Evolutionary conservation across 2,797 vertebrate genomes (phyloP).

Genomic region (Neostethus bicornis): DNA sequence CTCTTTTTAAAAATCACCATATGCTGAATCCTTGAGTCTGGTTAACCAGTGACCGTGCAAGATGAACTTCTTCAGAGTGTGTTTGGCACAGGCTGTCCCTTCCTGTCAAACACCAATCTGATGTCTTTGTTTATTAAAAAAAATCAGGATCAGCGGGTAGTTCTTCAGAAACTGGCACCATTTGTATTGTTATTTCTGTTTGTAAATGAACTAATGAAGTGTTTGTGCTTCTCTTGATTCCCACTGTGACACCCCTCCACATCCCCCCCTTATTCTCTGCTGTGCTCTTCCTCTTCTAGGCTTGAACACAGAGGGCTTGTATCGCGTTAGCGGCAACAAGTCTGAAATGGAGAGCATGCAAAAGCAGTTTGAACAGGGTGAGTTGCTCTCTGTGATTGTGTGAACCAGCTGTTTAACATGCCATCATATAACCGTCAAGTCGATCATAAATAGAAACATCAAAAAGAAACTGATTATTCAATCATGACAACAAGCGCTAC

Average conservation of each 20-base stretch:
- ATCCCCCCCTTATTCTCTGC: slow-evolving; percentile 22
- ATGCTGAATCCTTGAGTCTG: too few relatives aligned
- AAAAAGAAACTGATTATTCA: slow-evolving; percentile 34
- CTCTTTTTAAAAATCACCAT: too few relatives aligned
- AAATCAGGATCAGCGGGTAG: not conserved
- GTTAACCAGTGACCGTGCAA: too few relatives aligned
- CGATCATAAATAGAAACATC: slow-evolving; percentile 48
- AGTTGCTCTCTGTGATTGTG: slow-evolving; percentile 55
- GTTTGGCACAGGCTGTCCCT: not conserved
- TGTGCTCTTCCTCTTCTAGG: slow-evolving; percentile 73
- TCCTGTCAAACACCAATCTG: not conserved
- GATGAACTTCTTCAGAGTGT: too few relatives aligned
- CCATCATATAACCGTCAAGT: slow-evolving; percentile 55
- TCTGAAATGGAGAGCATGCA: slow-evolving; percentile 97
- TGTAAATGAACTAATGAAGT: slow-evolving; percentile 50
- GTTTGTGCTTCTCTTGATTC: slow-evolving; percentile 55
- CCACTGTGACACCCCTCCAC: slow-evolving; percentile 31
- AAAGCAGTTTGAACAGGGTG: slow-evolving; percentile 96
- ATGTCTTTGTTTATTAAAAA: slow-evolving; percentile 18
- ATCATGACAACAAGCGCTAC: slow-evolving; percentile 17
- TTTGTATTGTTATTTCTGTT: slow-evolving; percentile 45
- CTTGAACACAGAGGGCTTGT: slow-evolving; percentile 93
- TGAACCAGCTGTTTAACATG: slow-evolving; percentile 49
- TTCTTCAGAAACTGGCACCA: slow-evolving; percentile 14
- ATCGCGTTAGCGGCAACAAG: slow-evolving; percentile 96